Percentiles rank a stretch among this genome's conserved stretches.
phyloP scores from a whole-genome alignment of 1,140 invertebrate genomes.

The Melipona quadrifasciata region DNA sequence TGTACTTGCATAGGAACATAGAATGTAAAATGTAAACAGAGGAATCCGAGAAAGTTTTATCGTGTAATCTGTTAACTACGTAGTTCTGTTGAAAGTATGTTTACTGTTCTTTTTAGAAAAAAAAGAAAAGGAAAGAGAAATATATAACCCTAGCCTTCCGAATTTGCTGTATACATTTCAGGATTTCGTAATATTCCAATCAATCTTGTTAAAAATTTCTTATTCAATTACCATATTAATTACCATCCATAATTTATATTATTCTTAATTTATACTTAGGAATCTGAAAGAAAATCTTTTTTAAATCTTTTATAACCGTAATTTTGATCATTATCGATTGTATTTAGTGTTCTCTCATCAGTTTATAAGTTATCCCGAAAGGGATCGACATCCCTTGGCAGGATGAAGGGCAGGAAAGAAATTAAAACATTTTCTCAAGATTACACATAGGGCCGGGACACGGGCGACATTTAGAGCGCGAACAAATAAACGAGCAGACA shows the following conservation, averaged over 20 bases:
- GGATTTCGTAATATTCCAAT: not conserved
- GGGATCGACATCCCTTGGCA: too few relatives aligned
- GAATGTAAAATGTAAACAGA: constrained; percentile 25
- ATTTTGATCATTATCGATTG: not conserved
- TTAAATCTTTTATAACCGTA: not conserved
- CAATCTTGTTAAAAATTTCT: not conserved
- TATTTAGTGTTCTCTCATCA: not conserved
- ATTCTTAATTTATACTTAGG: not conserved
- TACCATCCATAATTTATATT: not conserved
- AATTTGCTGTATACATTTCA: not conserved
- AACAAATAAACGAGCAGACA: constrained; percentile 23
- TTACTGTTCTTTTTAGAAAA: not conserved
- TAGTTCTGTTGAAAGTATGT: constrained; percentile 12
- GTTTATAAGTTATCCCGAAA: not conserved
- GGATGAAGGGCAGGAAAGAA: too few relatives aligned
- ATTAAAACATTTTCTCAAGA: constrained; percentile 9
- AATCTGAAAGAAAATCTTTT: not conserved
- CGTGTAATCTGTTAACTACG: not conserved
- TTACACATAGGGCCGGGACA: not conserved
- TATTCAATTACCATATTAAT: not conserved
- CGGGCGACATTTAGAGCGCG: constrained; percentile 16
- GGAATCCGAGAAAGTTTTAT: constrained; percentile 33
- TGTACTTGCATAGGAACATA: not conserved
- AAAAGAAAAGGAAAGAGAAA: not conserved
- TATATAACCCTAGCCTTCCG: too few relatives aligned